Evolutionary conservation across 2,113 vertebrate genomes (phyloP).

Genomic region (Pandion haliaetus): DNA sequence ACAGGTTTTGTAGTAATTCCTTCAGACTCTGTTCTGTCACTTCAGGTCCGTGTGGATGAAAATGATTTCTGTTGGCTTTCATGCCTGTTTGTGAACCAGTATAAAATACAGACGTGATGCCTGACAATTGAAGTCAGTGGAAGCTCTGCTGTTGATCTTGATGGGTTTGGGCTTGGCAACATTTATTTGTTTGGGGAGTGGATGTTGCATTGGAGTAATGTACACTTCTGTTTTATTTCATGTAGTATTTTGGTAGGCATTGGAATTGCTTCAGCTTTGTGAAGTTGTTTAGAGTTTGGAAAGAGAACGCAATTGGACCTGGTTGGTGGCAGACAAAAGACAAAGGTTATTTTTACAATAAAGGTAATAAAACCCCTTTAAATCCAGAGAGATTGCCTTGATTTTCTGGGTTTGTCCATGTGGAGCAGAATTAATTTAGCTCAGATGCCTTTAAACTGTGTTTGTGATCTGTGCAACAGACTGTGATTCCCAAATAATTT

Average conservation of each 20-base stretch:
- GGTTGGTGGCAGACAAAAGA: background rate
- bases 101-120: accelerated
- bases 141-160: background rate
- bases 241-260: background rate
- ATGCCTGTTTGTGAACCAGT: background rate
- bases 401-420: background rate
- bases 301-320: background rate
- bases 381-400: background rate
- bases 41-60: accelerated
- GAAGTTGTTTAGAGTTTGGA: background rate
- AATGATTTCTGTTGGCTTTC: background rate
- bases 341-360: background rate
- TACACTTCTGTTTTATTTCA: accelerated
- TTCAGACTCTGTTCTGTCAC: background rate
- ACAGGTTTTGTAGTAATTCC: background rate
- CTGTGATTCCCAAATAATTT: background rate
- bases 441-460: background rate
- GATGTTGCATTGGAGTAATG: background rate
- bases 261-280: background rate
- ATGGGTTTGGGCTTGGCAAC: background rate
- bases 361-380: background rate
- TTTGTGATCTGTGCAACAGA: background rate
- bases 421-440: background rate
- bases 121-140: background rate
- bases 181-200: background rate